A percentile compares a stretch with the other conserved stretches of the same genome.
phyloP scores from a whole-genome alignment of 2,888 invertebrate genomes.

The Odontocolon sp. region DNA sequence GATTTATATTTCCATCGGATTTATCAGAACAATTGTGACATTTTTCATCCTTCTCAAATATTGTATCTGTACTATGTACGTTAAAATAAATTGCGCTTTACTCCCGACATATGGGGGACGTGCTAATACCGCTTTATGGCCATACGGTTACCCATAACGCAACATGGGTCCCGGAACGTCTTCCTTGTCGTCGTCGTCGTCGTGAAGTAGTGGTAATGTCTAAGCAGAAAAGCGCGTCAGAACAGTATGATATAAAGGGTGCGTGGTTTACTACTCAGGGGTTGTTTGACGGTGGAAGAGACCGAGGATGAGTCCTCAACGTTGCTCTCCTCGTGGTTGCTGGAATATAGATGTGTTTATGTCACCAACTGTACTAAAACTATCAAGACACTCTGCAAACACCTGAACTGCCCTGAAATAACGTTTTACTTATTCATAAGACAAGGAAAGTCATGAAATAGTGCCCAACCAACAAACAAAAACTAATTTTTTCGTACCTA shows the following conservation, averaged over 20 bases:
- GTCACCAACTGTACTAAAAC: conserved; percentile 28
- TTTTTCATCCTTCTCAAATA: neutral
- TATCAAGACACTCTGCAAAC: conserved; percentile 8
- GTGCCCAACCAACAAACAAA: neutral
- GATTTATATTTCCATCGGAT: too few relatives aligned
- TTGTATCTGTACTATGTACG: conserved; percentile 41
- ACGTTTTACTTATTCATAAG: conserved; percentile 70
- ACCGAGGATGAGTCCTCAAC: too few relatives aligned
- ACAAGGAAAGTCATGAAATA: neutral
- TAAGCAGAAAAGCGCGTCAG: conserved; percentile 14
- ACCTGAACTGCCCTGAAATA: conserved; percentile 19
- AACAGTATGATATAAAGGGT: conserved; percentile 20
- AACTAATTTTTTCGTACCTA: too few relatives aligned
- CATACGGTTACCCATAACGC: conserved; percentile 75
- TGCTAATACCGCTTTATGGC: conserved; percentile 78
- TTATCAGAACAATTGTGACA: neutral
- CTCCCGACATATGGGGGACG: conserved; percentile 74
- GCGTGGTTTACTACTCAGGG: conserved; percentile 42
- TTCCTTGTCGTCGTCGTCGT: conserved; percentile 29
- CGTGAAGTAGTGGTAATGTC: conserved; percentile 28
- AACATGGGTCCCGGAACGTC: conserved; percentile 69
- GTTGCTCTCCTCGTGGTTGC: conserved; percentile 58
- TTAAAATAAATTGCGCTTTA: conserved; percentile 67
- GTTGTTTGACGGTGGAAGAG: conserved; percentile 39
- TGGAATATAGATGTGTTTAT: conserved; percentile 36